phyloP scores from a whole-genome alignment of 2,888 invertebrate species.

The Chrysomela aeneicollis region DNA sequence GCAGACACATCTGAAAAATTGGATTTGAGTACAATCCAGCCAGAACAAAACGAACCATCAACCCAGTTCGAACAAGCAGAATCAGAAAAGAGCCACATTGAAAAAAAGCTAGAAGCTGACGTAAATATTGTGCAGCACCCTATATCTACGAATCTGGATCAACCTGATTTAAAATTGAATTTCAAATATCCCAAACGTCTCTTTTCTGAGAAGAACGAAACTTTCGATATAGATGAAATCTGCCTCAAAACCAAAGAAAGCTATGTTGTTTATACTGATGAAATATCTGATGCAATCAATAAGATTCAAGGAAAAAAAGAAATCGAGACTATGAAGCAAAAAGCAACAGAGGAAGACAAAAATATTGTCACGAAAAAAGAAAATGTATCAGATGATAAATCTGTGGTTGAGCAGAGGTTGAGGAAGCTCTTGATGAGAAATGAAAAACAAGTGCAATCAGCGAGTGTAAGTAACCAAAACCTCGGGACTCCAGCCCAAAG shows the following conservation, averaged over 20 bases:
- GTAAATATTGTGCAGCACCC: conserved; percentile 18
- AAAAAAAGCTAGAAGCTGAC: background rate
- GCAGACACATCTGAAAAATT: background rate
- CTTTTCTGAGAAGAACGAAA: conserved; percentile 23
- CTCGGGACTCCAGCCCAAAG: conserved; percentile 11
- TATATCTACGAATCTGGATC: background rate
- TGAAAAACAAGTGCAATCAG: background rate
- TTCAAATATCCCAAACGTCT: conserved; percentile 31
- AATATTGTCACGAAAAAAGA: background rate
- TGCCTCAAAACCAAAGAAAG: conserved; percentile 33
- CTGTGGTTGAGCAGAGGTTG: background rate
- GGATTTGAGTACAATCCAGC: background rate
- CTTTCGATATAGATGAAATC: conserved; percentile 36
- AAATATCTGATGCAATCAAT: background rate
- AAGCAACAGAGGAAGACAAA: background rate
- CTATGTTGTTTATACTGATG: conserved; percentile 6
- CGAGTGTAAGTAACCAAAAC: background rate
- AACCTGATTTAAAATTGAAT: background rate
- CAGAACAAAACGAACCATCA: background rate
- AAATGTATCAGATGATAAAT: no score
- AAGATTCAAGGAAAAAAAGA: background rate
- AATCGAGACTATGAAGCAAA: background rate
- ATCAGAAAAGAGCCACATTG: background rate
- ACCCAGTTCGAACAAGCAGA: background rate
- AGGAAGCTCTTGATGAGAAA: background rate